These are phyloP conservation scores for Hippoglossus stenolepis DNA, from an alignment of 2,113 vertebrate genomes.

Conservation along the genomic window DNA sequence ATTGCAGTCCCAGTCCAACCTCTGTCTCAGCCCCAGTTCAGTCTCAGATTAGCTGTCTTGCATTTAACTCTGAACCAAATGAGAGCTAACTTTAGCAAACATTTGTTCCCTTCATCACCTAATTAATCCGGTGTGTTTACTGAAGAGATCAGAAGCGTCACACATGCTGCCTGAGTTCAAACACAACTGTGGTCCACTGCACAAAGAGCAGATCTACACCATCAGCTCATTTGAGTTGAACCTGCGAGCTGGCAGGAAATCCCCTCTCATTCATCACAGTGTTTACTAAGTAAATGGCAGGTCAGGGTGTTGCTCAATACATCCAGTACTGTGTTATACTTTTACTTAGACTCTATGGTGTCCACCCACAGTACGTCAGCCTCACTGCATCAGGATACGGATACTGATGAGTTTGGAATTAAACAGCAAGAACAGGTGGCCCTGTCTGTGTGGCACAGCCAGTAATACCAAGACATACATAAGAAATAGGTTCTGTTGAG, in stretches of 20 bases:
- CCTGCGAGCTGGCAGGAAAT: slow-evolving; percentile 36
- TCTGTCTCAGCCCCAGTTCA: not conserved
- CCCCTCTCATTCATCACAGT: slow-evolving; percentile 57
- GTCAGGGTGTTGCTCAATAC: slow-evolving; percentile 38
- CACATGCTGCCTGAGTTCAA: slow-evolving; percentile 16
- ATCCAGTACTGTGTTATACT: slow-evolving; percentile 14
- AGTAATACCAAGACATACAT: not conserved
- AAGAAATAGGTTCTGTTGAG: not conserved
- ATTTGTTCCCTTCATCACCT: slow-evolving; percentile 30
- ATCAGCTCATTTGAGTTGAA: slow-evolving; percentile 47
- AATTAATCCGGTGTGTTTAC: slow-evolving; percentile 53
- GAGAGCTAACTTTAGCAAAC: slow-evolving; percentile 39
- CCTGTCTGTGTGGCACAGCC: not conserved
- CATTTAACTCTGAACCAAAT: not conserved
- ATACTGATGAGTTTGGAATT: not conserved
- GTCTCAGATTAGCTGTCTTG: slow-evolving; percentile 3
- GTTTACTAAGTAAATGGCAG: slow-evolving; percentile 59
- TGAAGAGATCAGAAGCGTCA: slow-evolving; percentile 7
- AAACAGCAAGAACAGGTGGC: too few species aligned
- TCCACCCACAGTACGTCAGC: not conserved
- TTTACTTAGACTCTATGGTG: not conserved
- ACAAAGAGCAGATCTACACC: slow-evolving; percentile 43
- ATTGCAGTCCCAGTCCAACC: not conserved
- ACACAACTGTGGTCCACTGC: slow-evolving; percentile 23
- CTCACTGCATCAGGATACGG: not conserved